Evolutionary conservation across 1,140 invertebrate genomes (phyloP).

Genomic region (Harpegnathos saltator): DNA sequence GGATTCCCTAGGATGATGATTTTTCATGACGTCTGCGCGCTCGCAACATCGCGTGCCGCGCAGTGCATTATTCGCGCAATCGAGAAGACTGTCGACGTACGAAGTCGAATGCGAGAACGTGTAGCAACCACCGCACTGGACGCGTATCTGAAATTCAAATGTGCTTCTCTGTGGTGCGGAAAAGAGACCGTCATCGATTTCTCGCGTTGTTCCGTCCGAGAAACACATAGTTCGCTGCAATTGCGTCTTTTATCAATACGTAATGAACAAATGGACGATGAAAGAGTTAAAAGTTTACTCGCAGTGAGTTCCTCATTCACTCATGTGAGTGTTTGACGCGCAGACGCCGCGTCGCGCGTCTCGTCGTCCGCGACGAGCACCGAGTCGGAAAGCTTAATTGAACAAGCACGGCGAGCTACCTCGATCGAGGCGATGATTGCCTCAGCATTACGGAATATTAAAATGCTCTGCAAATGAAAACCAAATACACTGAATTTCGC

Average conservation of each 20-base stretch:
- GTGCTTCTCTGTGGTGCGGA: neutral
- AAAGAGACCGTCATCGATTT: neutral
- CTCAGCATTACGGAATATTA: too few species aligned
- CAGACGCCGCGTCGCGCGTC: too few species aligned
- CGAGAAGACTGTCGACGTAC: slow-evolving; percentile 17
- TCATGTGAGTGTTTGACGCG: neutral
- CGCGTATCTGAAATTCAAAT: slow-evolving; percentile 61
- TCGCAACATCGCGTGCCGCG: neutral
- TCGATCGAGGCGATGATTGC: too few species aligned
- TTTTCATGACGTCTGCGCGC: too few species aligned
- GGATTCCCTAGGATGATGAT: too few species aligned
- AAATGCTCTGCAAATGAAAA: too few species aligned
- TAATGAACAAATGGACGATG: neutral
- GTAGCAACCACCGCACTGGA: neutral
- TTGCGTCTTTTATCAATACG: slow-evolving; percentile 24
- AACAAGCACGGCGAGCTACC: too few species aligned
- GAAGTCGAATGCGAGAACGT: slow-evolving; percentile 1
- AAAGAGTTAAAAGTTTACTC: neutral
- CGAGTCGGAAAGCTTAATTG: too few species aligned
- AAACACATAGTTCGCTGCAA: too few species aligned
- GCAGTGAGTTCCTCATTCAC: too few species aligned
- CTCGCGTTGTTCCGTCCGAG: neutral
- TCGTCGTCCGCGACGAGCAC: too few species aligned
- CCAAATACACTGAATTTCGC: neutral
- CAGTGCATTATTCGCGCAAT: slow-evolving; percentile 11